These are phyloP conservation scores for Zaprionus vittiger DNA, from an alignment of 1,140 invertebrate genomes.

Conservation along the genomic window DNA sequence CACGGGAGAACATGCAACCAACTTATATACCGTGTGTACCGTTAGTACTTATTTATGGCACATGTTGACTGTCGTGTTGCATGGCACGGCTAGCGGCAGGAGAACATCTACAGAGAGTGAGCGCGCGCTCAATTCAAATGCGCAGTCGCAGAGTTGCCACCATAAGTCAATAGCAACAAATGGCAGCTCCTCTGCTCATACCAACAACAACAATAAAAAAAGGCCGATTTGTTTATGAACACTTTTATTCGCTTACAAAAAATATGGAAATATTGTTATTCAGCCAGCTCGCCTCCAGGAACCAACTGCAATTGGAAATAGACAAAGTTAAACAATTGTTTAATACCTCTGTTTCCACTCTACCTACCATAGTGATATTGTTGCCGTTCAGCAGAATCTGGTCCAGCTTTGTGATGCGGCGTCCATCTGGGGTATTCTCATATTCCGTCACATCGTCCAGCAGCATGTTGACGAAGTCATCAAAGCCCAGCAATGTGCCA, in stretches of 20 bases:
- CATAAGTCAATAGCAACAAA: neutral
- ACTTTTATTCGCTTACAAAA: constrained; percentile 35
- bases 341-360: too few species aligned
- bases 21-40: constrained; percentile 45
- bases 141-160: constrained; percentile 60
- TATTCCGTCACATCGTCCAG: constrained; percentile 97
- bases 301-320: constrained; percentile 86
- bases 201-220: neutral
- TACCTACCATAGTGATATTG: constrained; percentile 97
- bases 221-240: constrained; percentile 19
- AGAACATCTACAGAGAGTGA: neutral
- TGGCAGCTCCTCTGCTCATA: neutral
- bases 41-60: constrained; percentile 77
- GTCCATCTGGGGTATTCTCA: constrained; percentile 98
- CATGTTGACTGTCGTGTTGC: constrained; percentile 71
- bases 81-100: constrained; percentile 18
- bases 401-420: constrained; percentile 98
- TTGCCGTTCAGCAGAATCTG: constrained; percentile 99
- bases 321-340: constrained; percentile 10
- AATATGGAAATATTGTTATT: constrained; percentile 69
- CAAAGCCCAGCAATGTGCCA: constrained; percentile 98
- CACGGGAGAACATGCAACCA: constrained; percentile 50
- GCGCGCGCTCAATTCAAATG: constrained; percentile 32
- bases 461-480: constrained; percentile 99
- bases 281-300: constrained; percentile 89